phyloP scores from a whole-genome alignment of 2,888 invertebrate species.

The Pediacus dermestoides region DNA sequence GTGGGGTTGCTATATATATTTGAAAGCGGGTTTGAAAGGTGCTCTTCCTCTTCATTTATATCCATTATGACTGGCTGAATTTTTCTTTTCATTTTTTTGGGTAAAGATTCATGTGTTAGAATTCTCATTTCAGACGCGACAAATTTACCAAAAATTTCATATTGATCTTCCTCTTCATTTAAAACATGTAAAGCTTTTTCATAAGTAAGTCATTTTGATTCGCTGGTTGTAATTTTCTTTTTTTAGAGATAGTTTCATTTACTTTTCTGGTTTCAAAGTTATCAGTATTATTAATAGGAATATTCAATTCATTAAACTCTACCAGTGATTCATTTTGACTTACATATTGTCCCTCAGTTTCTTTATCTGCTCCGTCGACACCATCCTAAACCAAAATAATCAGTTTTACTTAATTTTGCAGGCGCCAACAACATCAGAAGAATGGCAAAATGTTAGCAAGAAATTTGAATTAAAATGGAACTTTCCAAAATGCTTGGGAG shows the following conservation, averaged over 20 bases:
- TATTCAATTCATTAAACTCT: too few relatives aligned
- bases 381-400: slow-evolving; percentile 7
- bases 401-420: slow-evolving; percentile 9
- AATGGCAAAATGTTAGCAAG: slow-evolving; percentile 14
- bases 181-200: slow-evolving; percentile 12
- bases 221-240: too few relatives aligned
- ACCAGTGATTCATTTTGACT: too few relatives aligned
- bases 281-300: too few relatives aligned
- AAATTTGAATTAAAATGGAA: slow-evolving; percentile 20
- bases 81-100: slow-evolving; percentile 13
- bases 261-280: too few relatives aligned
- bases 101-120: slow-evolving; percentile 16
- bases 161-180: slow-evolving; percentile 17
- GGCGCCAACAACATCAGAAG: slow-evolving; percentile 14
- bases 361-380: too few relatives aligned
- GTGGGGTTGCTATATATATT: slow-evolving; percentile 10
- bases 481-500: slow-evolving; percentile 20
- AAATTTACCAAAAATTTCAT: slow-evolving; percentile 18
- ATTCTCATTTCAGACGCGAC: slow-evolving; percentile 18
- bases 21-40: slow-evolving; percentile 9
- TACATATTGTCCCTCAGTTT: too few relatives aligned
- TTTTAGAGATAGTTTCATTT: too few relatives aligned
- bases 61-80: slow-evolving; percentile 15
- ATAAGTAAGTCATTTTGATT: slow-evolving; percentile 5
- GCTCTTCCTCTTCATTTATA: slow-evolving; percentile 15